Evolutionary conservation across 1,140 invertebrate species (phyloP).

Genomic region (Cydia strobilella): DNA sequence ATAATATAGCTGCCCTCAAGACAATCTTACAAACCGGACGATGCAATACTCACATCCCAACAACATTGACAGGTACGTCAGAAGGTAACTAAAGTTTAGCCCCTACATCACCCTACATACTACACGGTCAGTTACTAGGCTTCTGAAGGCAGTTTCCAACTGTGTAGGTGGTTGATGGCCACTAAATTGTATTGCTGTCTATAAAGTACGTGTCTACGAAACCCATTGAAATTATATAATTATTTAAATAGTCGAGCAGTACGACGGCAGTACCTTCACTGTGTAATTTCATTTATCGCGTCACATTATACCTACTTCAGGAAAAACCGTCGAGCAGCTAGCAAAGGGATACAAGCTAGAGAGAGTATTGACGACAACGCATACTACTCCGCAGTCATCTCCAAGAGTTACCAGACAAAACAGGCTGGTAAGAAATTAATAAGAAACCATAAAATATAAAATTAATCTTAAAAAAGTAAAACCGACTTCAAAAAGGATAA

Average conservation of each 20-base stretch:
- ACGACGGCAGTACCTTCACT: no score
- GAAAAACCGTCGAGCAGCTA: constrained; percentile 67
- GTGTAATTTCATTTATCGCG: neutral
- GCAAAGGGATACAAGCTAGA: constrained; percentile 68
- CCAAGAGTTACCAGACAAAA: constrained; percentile 43
- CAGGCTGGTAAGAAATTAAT: constrained; percentile 42
- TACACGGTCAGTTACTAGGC: neutral
- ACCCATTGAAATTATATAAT: no score
- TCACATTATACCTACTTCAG: constrained; percentile 44
- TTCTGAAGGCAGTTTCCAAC: neutral
- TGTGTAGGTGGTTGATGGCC: no score
- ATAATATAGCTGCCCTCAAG: constrained; percentile 61
- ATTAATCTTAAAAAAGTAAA: no score
- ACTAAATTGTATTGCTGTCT: no score
- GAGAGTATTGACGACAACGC: constrained; percentile 49
- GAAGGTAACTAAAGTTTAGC: neutral
- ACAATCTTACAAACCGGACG: constrained; percentile 66
- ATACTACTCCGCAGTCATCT: constrained; percentile 35
- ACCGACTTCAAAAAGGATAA: no score
- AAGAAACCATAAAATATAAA: no score
- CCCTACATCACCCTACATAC: no score
- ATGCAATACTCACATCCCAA: constrained; percentile 70
- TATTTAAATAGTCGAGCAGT: no score
- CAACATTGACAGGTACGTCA: constrained; percentile 64
- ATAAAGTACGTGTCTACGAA: no score